Base-by-base conservation (phyloP, 2,888 invertebrate species). In the Smittia sp. region DNA sequence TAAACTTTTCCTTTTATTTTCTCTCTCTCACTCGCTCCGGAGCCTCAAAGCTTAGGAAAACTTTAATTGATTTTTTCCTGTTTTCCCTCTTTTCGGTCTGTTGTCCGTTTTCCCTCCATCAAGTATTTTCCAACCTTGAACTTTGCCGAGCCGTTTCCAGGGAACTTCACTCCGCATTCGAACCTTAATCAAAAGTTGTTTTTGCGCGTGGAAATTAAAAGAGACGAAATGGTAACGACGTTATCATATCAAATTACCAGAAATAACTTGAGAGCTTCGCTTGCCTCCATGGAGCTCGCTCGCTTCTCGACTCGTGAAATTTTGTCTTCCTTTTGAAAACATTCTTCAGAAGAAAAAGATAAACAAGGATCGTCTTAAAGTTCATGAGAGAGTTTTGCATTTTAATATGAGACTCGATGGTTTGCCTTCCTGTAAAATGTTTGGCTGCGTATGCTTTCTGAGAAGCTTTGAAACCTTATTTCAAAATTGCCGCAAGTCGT, bases 221-320 rank as follows among this genome's bases (percentile, higher is more conserved):
- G 62, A 62, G 62, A 4, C 62, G 24, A 62, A 62, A 62, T 62
- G 62, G 22, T 62, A 62, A 62, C 24, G 62, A 22, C 6, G 62
- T 62, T 62, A 62, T 62, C 18, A 62, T 62, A 62, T 62, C 62
- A 62, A 62, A 62, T 62, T 62, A 62, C 62, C 4, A 11, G n/a
- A 46, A 2, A 11, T 4, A 15, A 18, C 52, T 46, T 18, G 52
- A 46, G 52, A 46, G 32, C 32, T 32, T 18, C 18, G 52, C n/a
- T 18, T 46, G 2, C n/a, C 52, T 3, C 52, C 52, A 46, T 13
- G 18, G 11, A 39, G 11, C 11, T 46, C 18, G n/a, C 52, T n/a
- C 11, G 4, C n/a, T 46, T 46, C 18, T 6, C 52, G 18, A 7
- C 52, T 32, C 32, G 9, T 32, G 32, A 6, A 32, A 32, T 32